A percentile compares a stretch with the other conserved stretches of the same genome.
These are phyloP conservation scores for Drosophila paranaensis DNA, from an alignment of 2,888 invertebrate species.

Conservation along the genomic window DNA sequence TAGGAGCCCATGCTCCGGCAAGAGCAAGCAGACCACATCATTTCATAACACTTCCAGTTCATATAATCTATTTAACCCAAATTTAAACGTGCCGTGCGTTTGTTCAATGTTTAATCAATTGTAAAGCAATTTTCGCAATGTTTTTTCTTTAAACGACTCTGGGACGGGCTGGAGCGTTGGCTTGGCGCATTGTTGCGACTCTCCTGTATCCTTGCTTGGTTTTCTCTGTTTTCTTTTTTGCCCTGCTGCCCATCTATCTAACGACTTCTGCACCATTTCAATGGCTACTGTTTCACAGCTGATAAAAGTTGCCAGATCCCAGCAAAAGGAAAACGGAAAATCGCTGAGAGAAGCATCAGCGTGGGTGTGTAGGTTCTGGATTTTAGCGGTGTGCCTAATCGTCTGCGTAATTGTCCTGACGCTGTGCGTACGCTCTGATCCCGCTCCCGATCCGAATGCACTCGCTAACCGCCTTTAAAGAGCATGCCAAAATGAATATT, in stretches of 20 bases:
- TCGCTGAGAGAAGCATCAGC: constrained; percentile 14
- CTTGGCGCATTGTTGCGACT: constrained; percentile 59
- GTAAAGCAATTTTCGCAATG: constrained; percentile 81
- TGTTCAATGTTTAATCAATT: constrained; percentile 80
- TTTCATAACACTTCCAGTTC: constrained; percentile 80
- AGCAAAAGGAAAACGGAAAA: constrained; percentile 25
- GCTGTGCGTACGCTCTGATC: constrained; percentile 53
- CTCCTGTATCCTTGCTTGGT: constrained; percentile 60
- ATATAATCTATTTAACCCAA: constrained; percentile 82
- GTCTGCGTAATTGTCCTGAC: constrained; percentile 83
- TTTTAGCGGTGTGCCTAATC: constrained; percentile 78
- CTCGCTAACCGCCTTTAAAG: constrained; percentile 33
- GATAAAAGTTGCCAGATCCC: constrained; percentile 81
- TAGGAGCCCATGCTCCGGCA: constrained; percentile 5
- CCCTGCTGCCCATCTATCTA: constrained; percentile 66
- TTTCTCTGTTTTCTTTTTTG: constrained; percentile 7
- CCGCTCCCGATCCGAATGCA: constrained; percentile 19
- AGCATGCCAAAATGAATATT: constrained; percentile 39
- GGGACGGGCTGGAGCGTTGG: constrained; percentile 33
- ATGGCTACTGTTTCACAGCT: constrained; percentile 83
- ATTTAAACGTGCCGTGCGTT: constrained; percentile 80
- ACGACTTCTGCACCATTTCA: constrained; percentile 75
- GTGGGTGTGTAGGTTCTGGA: constrained; percentile 40
- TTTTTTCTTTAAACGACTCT: constrained; percentile 73
- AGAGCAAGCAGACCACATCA: constrained; percentile 65